A percentile compares a stretch with the other conserved stretches of the same genome.
These are phyloP conservation scores for Ephydatia muelleri DNA, from an alignment of 37 sponge, comb jelly and placozoan genomes.

Conservation along the genomic window DNA sequence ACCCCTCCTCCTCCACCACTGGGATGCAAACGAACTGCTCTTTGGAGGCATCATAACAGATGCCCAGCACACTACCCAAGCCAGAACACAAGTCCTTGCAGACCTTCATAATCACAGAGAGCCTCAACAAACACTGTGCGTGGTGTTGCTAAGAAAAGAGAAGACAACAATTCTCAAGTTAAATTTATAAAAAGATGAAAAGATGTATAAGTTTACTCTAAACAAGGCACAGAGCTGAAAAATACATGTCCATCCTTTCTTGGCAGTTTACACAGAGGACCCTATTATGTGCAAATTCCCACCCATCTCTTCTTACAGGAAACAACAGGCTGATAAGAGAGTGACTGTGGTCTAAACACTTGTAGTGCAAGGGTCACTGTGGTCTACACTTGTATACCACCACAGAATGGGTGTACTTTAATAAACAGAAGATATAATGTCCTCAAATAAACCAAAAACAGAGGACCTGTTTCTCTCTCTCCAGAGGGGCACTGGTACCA, in stretches of 20 bases:
- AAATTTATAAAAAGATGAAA: neutral
- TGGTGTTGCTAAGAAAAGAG: slow-evolving; percentile 16
- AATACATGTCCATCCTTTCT: neutral
- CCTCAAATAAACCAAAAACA: no score
- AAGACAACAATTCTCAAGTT: neutral
- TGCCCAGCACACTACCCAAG: slow-evolving; percentile 1
- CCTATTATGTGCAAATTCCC: neutral
- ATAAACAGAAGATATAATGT: no score
- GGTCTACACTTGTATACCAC: no score
- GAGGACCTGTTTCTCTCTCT: neutral
- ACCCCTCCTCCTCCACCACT: neutral
- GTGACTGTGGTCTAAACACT: neutral
- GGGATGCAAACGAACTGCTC: neutral
- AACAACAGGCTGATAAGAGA: neutral
- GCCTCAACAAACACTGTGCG: slow-evolving; percentile 29
- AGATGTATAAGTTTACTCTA: neutral
- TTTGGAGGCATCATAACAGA: neutral
- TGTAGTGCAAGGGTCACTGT: neutral
- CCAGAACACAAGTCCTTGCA: slow-evolving; percentile 1
- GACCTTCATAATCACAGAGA: neutral
- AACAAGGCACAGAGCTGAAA: neutral
- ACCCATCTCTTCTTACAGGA: neutral
- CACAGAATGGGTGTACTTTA: neutral
- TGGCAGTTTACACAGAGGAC: neutral
- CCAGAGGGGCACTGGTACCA: neutral